These are phyloP conservation scores for Geodia barretti DNA, from an alignment of 37 sponge, comb jelly and placozoan genomes.

Conservation along the genomic window DNA sequence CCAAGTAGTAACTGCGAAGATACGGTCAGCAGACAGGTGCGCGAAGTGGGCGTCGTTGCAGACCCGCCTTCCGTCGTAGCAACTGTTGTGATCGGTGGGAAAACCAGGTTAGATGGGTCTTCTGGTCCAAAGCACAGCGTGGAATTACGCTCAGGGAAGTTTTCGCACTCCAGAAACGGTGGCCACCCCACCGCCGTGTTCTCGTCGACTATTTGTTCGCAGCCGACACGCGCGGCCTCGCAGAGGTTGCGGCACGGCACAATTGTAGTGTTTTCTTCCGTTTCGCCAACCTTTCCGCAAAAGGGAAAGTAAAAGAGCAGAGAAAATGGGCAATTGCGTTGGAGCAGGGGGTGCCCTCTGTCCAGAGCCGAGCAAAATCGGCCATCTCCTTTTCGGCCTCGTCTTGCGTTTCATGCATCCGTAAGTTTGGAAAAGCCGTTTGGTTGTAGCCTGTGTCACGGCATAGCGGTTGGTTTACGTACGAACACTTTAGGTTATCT, in stretches of 20 bases:
- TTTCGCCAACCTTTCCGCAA: neutral
- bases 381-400: neutral
- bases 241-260: conserved; percentile 18
- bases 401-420: neutral
- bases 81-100: too few species aligned
- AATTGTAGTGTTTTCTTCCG: neutral
- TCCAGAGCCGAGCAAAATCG: neutral
- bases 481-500: neutral
- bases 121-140: conserved; percentile 8
- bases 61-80: too few species aligned
- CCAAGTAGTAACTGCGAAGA: too few species aligned
- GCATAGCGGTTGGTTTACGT: neutral
- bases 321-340: conserved; percentile 24
- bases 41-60: too few species aligned
- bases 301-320: conserved; percentile 26
- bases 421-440: neutral
- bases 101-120: neutral
- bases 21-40: too few species aligned
- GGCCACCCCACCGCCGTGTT: conserved; percentile 1
- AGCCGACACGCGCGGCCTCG: neutral
- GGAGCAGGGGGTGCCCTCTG: conserved; percentile 2
- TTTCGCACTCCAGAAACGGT: conserved; percentile 19
- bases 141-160: neutral
- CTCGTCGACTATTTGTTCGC: neutral
- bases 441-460: neutral